Base-by-base conservation (phyloP, 2,888 invertebrate genomes). In the Acanthosepion lycidas region DNA sequence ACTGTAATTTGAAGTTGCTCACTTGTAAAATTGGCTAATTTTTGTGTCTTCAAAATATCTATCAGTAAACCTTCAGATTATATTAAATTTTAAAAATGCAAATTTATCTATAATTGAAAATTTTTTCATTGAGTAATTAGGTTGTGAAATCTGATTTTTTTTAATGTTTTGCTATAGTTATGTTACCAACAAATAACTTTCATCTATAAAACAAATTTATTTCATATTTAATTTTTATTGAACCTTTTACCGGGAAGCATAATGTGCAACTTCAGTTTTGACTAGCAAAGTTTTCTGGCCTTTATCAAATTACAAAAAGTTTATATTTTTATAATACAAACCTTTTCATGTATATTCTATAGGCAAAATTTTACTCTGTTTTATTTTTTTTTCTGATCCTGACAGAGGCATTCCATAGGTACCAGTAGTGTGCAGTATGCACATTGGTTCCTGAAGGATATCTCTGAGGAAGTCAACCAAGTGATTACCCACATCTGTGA, bases 401-500 rank as follows among this genome's bases (percentile, higher is more conserved):
- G 20, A 95, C 96, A 98, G 98, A 98, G 99, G 95, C 99, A 99
- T 97, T 99, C 99, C 96, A 99, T 99, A 95, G 98, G 99, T 94
- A 99, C 99, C 96, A 98, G 99, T 95, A 99, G 99, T 97, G 98
- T 99, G 49, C 99, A 97, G 96, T 97, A 99, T 92, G 99, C 99
- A 0, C 99, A 99, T 97, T 98, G 99, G 98, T 99, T 99, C 97
- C 98, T 99, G 95, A 99, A 99, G 97, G 99, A 99, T 98, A 99
- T 99, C 99, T 99, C 99, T 0, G 99, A 99, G 97, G 99, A 99
- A 97, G 99, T 97, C 0, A 99, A 99, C 97, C 99, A 99, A 97
- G 99, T 99, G 91, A 99, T 99, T 93, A 99, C 99, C 1, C 99
- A 99, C 12, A 99, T 99, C 96, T 99, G 99, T 98, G 99, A 99